These are phyloP conservation scores for Heliconius hewitsoni DNA, from an alignment of 1,140 invertebrate species.

Conservation along the genomic window DNA sequence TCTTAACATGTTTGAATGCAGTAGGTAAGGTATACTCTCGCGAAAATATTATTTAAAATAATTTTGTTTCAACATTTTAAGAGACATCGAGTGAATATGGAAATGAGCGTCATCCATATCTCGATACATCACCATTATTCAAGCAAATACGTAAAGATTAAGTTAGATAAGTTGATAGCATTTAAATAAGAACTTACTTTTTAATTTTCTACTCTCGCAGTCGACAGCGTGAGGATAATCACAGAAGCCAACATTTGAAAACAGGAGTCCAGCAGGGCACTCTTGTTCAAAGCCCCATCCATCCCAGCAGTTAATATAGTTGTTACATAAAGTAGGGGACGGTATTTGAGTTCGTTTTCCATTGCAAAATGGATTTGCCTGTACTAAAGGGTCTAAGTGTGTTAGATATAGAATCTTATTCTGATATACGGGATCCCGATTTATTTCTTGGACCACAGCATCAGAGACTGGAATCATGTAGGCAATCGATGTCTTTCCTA, in stretches of 20 bases:
- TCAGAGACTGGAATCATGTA: conserved; percentile 73
- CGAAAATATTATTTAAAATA: no score
- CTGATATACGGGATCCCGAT: conserved; percentile 62
- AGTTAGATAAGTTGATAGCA: background rate
- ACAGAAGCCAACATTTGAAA: conserved; percentile 83
- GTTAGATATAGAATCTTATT: conserved; percentile 59
- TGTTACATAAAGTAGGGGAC: conserved; percentile 82
- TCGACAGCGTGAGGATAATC: conserved; percentile 85
- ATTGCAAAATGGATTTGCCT: conserved; percentile 56
- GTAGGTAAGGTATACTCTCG: no score
- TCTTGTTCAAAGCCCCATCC: conserved; percentile 84
- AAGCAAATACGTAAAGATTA: background rate
- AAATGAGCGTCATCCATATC: no score
- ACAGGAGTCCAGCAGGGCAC: conserved; percentile 84
- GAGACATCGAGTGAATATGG: no score
- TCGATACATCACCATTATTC: no score
- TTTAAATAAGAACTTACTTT: conserved; percentile 53
- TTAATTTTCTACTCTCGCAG: conserved; percentile 80
- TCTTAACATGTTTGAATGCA: no score
- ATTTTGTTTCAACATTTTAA: no score
- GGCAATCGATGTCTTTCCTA: conserved; percentile 47
- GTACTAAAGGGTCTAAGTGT: conserved; percentile 52
- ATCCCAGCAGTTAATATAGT: conserved; percentile 88
- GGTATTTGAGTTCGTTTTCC: conserved; percentile 83
- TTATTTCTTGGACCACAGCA: conserved; percentile 62